Evolutionary conservation across 2,113 vertebrate species (phyloP).

Genomic region (Neogobius melanostomus): DNA sequence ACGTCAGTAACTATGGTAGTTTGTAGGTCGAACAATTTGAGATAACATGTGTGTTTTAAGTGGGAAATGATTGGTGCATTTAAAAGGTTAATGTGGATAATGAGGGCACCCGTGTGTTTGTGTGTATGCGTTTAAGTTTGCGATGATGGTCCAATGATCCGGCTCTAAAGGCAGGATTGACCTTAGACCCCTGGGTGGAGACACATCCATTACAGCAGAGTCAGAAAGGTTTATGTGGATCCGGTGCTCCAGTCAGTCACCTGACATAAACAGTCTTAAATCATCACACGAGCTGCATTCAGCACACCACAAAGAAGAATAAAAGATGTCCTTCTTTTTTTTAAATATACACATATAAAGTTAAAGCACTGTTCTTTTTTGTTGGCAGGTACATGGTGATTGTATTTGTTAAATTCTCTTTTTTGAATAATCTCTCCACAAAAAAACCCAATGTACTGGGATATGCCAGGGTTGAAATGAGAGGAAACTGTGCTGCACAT

Average conservation of each 20-base stretch:
- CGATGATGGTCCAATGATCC: constrained; percentile 47
- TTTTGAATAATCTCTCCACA: no score
- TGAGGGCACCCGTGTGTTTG: neutral
- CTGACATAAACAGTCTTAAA: constrained; percentile 56
- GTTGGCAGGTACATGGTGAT: no score
- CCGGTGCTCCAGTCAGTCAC: constrained; percentile 41
- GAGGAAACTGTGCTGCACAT: no score
- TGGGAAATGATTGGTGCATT: neutral
- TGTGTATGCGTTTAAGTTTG: constrained; percentile 8
- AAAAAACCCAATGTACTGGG: no score
- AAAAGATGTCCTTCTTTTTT: no score
- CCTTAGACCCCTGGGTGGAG: constrained; percentile 42
- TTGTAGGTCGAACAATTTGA: neutral
- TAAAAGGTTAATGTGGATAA: neutral
- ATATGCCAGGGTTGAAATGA: no score
- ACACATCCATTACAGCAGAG: constrained; percentile 40
- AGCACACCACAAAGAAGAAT: constrained; percentile 8
- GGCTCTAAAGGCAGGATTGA: constrained; percentile 43
- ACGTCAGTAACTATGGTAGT: neutral
- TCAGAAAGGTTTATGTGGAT: constrained; percentile 25
- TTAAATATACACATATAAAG: no score
- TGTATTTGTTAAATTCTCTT: no score
- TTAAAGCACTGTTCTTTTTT: no score
- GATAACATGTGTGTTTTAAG: neutral
- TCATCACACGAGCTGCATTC: constrained; percentile 41